phyloP scores from a whole-genome alignment of 1,140 invertebrate species.

The Panagrolaimus sp. region DNA sequence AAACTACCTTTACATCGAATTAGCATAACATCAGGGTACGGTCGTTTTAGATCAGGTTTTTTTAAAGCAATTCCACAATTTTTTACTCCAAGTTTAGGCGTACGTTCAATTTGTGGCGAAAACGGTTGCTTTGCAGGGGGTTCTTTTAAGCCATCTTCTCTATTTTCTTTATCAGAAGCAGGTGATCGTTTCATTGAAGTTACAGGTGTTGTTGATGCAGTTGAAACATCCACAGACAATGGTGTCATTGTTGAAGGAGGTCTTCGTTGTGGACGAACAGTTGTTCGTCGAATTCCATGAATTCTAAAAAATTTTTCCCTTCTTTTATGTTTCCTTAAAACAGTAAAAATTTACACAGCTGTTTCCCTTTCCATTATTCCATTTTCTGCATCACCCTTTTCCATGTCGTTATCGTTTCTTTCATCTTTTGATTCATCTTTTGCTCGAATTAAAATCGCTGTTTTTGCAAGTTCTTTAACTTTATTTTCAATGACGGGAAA shows the following conservation, averaged over 20 bases:
- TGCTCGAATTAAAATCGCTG: background rate
- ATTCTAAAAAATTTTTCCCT: background rate
- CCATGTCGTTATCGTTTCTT: no score
- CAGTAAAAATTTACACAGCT: background rate
- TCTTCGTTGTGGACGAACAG: background rate
- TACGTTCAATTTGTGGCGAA: background rate
- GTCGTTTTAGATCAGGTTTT: conserved; percentile 13
- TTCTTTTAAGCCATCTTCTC: background rate
- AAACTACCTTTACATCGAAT: conserved; percentile 2
- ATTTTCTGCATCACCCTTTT: background rate
- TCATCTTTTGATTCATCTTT: no score
- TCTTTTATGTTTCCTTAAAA: background rate
- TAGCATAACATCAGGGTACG: conserved; percentile 11
- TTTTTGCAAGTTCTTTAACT: background rate
- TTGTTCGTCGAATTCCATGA: background rate
- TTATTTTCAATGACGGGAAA: background rate
- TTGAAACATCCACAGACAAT: background rate
- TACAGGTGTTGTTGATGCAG: background rate
- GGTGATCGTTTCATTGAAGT: conserved; percentile 1
- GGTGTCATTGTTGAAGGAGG: background rate
- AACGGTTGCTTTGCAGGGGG: conserved; percentile 6
- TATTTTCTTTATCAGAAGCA: background rate
- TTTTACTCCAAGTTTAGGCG: conserved; percentile 1
- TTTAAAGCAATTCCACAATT: conserved; percentile 9
- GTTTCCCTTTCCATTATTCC: background rate